Base-by-base conservation (phyloP, 2,797 vertebrate genomes). In the Staurois parvus region DNA sequence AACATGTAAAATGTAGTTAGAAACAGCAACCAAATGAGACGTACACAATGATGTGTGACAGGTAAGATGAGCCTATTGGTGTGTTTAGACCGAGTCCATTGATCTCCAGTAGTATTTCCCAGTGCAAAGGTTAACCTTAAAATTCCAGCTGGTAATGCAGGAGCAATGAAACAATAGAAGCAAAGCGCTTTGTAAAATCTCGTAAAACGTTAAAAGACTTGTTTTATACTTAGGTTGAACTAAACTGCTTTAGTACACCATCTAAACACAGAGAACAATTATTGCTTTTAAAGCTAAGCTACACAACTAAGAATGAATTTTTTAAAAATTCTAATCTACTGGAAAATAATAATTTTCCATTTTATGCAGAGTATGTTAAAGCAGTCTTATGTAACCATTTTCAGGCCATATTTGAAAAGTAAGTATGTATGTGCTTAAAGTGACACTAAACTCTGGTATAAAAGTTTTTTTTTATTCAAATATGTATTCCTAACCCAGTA, bases 1-100 rank as follows among this genome's bases (percentile, higher is more conserved):
- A 52, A 48, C 67, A n/a, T 80, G 19, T 32, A 70, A 80, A 79
- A 70, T 24, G 78, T 56, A 42, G 24, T 37, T 59, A 79, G 37
- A 40, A 78, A 19, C 26, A 4, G 59, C 3, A 67, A 40, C 28
- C 62, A 67, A 79, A 68, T 68, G 19, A 79, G 6, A 68, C 2
- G 28, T 45, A 45, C 62, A 79, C 37, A 79, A 45, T 79, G 40
- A 37, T 68, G 26, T 68, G 37, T 67, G 37, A 79, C 37, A 45
- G 10, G 37, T 45, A 45, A 45, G 4, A 15, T 28, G 42, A 21
- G 19, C 34, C n/a, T 67, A 17, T 52, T 19, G 48, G 13, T 45
- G 52, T 37, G 56, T 42, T 45, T 59, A 56, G 19, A 6, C 19
- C 9, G 6, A 78, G 59, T 68, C 76, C 45, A 45, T 68, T 79